Base-by-base conservation (phyloP, 2,113 vertebrate genomes). In the Origma solitaria region DNA sequence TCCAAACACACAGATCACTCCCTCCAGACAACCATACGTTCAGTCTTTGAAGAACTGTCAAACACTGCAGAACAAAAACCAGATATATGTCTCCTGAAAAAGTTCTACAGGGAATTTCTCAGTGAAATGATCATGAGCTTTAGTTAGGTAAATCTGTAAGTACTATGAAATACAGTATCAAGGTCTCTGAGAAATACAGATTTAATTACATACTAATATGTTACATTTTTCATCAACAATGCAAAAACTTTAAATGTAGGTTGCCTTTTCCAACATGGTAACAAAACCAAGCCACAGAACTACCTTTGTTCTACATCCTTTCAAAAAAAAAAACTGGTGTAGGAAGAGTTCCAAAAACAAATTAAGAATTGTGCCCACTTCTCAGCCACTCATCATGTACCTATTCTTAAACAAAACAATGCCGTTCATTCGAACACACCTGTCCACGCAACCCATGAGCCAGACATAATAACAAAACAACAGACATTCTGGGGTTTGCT, bases 1-100 rank as follows among this genome's bases (percentile, higher is more conserved):
- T 99, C 99, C 99, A 99, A 92, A 99, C 98, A 94, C 99, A 99
- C 12, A 99, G 95, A 81, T 99, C 99, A 92, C 98, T 98, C 33
- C 98, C 99, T 81, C 99, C 99, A 49, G 99, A 99, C 27, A 99
- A 94, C 98, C 98, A 99, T 88, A 99, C 77, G 89, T 98, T 97
- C 96, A 99, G 96, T 31, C 98, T 98, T 95, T 98, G 98, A 95
- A 99, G 97, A 97, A 99, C 98, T 95, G 98, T 97, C 95, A 99
- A 95, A 96, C 99, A 99, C 99, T 99, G 97, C 51, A 92, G 97
- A 90, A 92, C 22, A 96, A 97, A 96, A 98, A 96, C 75, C 76
- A 94, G 95, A 96, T 83, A 83, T 79, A 94, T 88, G 65, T 77
- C 17, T 66, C 38, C 69, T 88, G 64, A 71, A 82, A 91, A 95